Base-by-base conservation (phyloP, 1,140 invertebrate genomes). In the Apis cerana region DNA sequence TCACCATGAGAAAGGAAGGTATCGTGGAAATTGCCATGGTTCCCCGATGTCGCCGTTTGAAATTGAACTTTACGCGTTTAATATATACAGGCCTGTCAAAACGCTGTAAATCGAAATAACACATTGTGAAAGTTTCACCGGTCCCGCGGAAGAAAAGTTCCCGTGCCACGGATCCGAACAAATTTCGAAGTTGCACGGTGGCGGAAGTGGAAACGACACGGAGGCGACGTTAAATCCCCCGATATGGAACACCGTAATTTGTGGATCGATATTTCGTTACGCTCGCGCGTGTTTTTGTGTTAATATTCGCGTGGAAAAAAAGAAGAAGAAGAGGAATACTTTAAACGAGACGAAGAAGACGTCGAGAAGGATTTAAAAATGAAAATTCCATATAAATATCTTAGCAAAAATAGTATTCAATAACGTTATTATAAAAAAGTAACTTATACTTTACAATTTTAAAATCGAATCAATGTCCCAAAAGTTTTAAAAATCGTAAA, bases 41-140 rank as follows among this genome's bases (percentile, higher is more conserved):
- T 43, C 15, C 33, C 1, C 23, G 21, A 59, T 23, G 13, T 12
- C 11, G 21, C 27, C 27, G 10, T 33, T 64, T n/a, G 17, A n/a
- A 65, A 76, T 76, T 50, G 43, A 64, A 75, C 69, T 70, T 52
- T 52, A 54, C 17, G 50, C n/a, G 48, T 59, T 48, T 75, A 50
- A 75, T 75, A 61, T 61, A 61, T 19, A 48, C 69, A 1, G 10
- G 1, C 15, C 10, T 21, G 56, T 61, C 13, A 75, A 64, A 75
- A 75, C 33, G 48, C 13, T 27, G 59, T 64, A 50, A 75, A 50
- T 62, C 58, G 48, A 52, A 64, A 64, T 64, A 75, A 64, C 17
- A 19, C 74, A 23, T 50, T 21, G 59, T 21, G 15, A 52, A 75
- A 52, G n/a, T 61, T 62, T 27, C 12, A 17, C 2, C 33, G 15